Base-by-base conservation (phyloP, 1,140 invertebrate species). In the Hylaeus volcanicus region DNA sequence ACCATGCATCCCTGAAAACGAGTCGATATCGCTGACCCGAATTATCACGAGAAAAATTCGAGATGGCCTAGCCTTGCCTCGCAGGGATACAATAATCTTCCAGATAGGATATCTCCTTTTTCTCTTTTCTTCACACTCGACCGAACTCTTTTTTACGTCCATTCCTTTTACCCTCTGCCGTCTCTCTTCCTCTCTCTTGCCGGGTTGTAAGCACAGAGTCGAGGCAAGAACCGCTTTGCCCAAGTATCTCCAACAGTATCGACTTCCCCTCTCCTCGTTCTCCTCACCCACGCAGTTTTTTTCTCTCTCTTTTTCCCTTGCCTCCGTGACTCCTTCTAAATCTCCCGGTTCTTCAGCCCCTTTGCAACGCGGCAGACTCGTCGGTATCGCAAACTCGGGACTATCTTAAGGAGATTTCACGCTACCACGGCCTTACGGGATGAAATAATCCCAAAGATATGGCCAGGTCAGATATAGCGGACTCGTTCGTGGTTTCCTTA, bases 1-100 rank as follows among this genome's bases (percentile, higher is more conserved):
- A 73, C 61, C 72, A 61, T 69, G 81, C 70, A 74, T 83, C 64
- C 51, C 37, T 6, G 53, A 43, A 74, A 77, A 77, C 70, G 73
- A 43, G 41, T 66, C 76, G 76, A 78, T 83, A 84, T 41, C 71
- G 72, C 79, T 60, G 61, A 53, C 56, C 61, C 68, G 56, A 84
- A 74, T 74, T 79, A 84, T 84, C 82, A 41, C n/a, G 12, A 58
- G 77, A 81, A 79, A 79, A 84, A 84, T 84, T 85, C 77, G 82
- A 78, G 75, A 69, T 71, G 64, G 53, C 71, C 53, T 14, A 65
- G 41, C 56, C 63, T 51, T 75, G 37, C 60, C 74, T 60, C 53
- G 55, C 55, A 58, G 77, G 51, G 68, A 76, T 71, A 66, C 83
- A 76, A 84, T 85, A 85, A 84, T 85, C 83, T 81, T 41, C 68